A percentile compares a stretch with the other conserved stretches of the same genome.
Evolutionary conservation across 2,113 vertebrate species (phyloP).

Genomic region (Ploceus nigricollis): DNA sequence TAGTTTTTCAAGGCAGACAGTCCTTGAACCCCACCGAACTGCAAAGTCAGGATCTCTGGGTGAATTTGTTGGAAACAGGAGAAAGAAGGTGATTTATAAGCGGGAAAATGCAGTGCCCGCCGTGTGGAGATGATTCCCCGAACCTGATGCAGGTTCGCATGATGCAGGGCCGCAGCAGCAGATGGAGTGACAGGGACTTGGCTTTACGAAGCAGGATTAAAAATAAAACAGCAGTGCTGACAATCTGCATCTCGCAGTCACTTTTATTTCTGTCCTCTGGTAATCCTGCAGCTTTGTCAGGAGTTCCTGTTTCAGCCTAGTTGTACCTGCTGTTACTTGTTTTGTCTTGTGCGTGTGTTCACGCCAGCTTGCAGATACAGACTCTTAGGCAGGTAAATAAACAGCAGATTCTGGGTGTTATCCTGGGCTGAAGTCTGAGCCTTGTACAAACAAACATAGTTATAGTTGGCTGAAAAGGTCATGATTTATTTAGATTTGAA

Average conservation of each 20-base stretch:
- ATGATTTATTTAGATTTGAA: neutral
- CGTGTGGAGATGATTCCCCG: too few species aligned
- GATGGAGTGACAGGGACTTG: neutral
- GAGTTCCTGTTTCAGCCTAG: neutral
- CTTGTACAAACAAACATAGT: neutral
- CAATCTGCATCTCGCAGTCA: neutral
- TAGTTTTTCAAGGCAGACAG: constrained; percentile 75
- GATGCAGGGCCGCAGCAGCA: neutral
- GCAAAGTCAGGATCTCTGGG: constrained; percentile 40
- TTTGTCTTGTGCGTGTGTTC: neutral
- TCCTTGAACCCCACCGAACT: constrained; percentile 30
- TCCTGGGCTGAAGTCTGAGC: neutral
- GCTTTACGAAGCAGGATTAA: neutral
- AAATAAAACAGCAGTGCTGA: neutral
- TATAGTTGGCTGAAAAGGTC: neutral
- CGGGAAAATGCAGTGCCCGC: neutral
- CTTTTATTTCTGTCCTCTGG: neutral
- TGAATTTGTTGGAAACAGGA: constrained; percentile 57
- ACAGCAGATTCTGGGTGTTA: neutral
- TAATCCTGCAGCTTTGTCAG: neutral
- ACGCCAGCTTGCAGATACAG: neutral
- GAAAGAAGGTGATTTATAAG: constrained; percentile 61
- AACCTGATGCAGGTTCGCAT: neutral
- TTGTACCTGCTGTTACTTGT: neutral
- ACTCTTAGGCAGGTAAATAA: neutral